Conservation (phyloP, 2,888 invertebrate genomes). For the Drosophila antonietae region DNA sequence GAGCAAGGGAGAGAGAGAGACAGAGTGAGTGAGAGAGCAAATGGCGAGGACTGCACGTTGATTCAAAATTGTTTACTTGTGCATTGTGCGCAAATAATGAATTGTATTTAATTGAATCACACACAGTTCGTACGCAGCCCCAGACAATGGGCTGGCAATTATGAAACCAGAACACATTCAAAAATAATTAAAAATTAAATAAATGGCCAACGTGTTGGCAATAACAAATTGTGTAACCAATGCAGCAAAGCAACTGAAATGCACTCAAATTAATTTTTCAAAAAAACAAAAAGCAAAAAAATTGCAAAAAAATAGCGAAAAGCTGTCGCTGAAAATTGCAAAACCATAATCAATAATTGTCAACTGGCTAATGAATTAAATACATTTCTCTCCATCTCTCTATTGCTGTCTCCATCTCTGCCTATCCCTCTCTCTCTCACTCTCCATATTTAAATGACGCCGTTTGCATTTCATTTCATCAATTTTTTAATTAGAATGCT, state of each 20-base stretch:
- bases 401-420: not conserved
- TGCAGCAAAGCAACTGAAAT: constrained; percentile 40
- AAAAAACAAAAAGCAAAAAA: constrained; percentile 4
- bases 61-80: constrained; percentile 7
- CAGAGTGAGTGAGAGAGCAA: not conserved
- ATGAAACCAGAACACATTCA: constrained; percentile 67
- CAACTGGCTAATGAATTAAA: constrained; percentile 80
- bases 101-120: constrained; percentile 67
- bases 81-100: constrained; percentile 29
- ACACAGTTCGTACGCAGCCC: constrained; percentile 28
- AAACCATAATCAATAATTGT: constrained; percentile 80
- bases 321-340: constrained; percentile 29
- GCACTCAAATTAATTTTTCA: constrained; percentile 55
- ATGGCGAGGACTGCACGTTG: constrained; percentile 12
- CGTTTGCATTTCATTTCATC: constrained; percentile 35
- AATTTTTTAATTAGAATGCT: constrained; percentile 60
- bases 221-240: constrained; percentile 63
- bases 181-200: constrained; percentile 73
- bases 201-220: constrained; percentile 45
- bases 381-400: constrained; percentile 47
- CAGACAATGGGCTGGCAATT: constrained; percentile 61
- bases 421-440: not conserved
- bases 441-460: constrained; percentile 7
- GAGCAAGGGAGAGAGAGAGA: not conserved
- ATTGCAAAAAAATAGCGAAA: not conserved